phyloP scores from a whole-genome alignment of 2,888 invertebrate species.

The Atherix ibis region DNA sequence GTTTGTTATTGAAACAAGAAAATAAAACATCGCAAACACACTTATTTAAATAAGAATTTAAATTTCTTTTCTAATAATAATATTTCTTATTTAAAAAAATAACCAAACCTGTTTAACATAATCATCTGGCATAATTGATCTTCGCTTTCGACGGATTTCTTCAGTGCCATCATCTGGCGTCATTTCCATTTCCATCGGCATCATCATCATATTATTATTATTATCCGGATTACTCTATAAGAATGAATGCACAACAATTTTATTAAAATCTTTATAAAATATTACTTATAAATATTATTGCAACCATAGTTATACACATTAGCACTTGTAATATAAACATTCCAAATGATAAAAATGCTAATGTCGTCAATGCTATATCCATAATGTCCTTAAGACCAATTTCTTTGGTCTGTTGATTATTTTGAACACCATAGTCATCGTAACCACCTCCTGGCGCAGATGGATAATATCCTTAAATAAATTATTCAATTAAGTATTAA shows the following conservation, averaged over 20 bases:
- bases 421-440: constrained; percentile 4
- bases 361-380: constrained; percentile 63
- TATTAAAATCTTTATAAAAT: background rate
- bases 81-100: background rate
- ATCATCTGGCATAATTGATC: constrained; percentile 6
- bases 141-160: constrained; percentile 20
- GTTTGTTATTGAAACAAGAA: too few relatives aligned
- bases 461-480: constrained; percentile 8
- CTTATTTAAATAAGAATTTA: too few relatives aligned
- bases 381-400: constrained; percentile 56
- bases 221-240: constrained; percentile 19
- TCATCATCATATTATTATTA: constrained; percentile 27
- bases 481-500: too few relatives aligned
- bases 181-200: constrained; percentile 30
- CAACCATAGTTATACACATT: constrained; percentile 49
- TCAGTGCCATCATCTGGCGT: constrained; percentile 14
- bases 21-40: too few relatives aligned
- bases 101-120: constrained; percentile 11
- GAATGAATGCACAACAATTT: background rate
- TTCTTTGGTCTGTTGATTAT: constrained; percentile 29
- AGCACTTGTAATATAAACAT: constrained; percentile 64
- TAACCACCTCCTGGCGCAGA: constrained; percentile 6
- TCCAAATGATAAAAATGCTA: constrained; percentile 67
- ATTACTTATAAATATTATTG: background rate
- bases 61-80: background rate